Evolutionary conservation across 2,113 vertebrate genomes (phyloP).

Genomic region (Sigmodon hispidus): DNA sequence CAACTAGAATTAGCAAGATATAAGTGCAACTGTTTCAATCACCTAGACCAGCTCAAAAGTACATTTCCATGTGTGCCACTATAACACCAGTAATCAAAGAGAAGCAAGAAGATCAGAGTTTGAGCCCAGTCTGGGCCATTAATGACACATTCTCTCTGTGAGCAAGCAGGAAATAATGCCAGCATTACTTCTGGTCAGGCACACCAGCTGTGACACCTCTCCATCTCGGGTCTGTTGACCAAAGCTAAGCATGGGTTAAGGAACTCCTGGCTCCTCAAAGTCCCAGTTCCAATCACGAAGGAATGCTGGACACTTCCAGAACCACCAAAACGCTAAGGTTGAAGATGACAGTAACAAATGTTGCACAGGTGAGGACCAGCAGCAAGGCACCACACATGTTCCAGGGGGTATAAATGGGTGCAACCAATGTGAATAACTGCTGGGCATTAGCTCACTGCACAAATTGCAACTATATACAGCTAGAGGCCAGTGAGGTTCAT

Average conservation of each 20-base stretch:
- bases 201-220: background rate
- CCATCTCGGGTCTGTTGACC: background rate
- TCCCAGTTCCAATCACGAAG: background rate
- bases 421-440: background rate
- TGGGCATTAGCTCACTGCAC: no score
- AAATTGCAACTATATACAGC: fast-evolving
- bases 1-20: background rate
- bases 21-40: background rate
- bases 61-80: background rate
- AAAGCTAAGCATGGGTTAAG: background rate
- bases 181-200: background rate
- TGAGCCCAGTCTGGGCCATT: background rate
- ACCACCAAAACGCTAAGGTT: background rate
- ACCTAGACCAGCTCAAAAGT: background rate
- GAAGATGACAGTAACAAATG: background rate
- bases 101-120: background rate
- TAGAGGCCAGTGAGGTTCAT: background rate
- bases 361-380: background rate
- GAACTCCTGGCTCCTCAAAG: no score
- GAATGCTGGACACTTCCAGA: background rate
- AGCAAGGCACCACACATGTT: background rate
- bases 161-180: background rate
- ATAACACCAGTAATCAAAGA: background rate
- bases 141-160: background rate
- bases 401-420: background rate